phyloP scores from a whole-genome alignment of 2,113 vertebrate genomes.

The Dinomys branickii region DNA sequence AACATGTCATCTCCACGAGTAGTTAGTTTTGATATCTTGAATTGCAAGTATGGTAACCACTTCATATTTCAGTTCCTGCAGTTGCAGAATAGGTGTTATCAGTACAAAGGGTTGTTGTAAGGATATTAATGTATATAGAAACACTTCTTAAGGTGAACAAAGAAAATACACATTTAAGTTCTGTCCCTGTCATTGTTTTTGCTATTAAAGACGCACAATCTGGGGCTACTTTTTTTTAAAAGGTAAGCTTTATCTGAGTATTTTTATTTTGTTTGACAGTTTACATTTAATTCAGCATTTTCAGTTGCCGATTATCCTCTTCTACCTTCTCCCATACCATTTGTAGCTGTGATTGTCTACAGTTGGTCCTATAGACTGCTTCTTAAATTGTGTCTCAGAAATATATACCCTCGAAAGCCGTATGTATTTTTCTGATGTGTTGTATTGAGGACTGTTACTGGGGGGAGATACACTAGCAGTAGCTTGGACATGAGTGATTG shows the following conservation, averaged over 20 bases:
- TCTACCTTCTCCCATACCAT: background rate
- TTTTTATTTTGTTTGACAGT: background rate
- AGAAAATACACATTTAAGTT: background rate
- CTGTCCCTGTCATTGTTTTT: background rate
- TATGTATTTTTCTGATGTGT: constrained; percentile 11
- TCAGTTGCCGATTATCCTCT: background rate
- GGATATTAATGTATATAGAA: background rate
- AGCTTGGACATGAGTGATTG: background rate
- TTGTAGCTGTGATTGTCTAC: background rate
- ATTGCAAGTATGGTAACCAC: background rate
- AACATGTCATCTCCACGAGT: background rate
- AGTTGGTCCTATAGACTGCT: background rate
- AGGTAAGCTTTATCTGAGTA: constrained; percentile 24
- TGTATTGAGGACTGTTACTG: background rate
- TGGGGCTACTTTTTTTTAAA: background rate
- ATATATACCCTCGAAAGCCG: background rate
- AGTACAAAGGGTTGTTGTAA: constrained; percentile 11
- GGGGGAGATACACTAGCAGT: background rate
- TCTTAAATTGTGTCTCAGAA: background rate
- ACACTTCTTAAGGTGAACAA: background rate
- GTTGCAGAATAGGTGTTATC: background rate
- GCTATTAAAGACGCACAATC: background rate
- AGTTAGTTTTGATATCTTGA: constrained; percentile 14
- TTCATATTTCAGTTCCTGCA: background rate
- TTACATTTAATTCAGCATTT: background rate